These are phyloP conservation scores for Rhinolophus sinicus DNA, from an alignment of 2,113 vertebrate species.

Conservation along the genomic window DNA sequence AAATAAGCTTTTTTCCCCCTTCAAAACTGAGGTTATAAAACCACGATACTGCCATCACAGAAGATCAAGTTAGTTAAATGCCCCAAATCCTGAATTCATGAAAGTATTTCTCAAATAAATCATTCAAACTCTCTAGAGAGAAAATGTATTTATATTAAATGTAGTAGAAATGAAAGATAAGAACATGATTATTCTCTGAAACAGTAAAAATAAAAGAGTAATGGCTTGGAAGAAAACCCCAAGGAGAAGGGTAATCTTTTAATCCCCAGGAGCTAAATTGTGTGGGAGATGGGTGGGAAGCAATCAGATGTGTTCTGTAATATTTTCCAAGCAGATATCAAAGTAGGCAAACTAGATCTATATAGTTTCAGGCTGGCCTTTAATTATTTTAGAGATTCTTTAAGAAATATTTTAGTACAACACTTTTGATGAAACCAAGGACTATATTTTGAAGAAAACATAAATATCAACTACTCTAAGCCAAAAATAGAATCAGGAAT, in stretches of 20 bases:
- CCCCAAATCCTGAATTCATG: neutral
- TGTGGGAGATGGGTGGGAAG: fast-evolving
- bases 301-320: neutral
- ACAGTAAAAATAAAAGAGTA: neutral
- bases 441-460: neutral
- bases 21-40: neutral
- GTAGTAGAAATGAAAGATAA: neutral
- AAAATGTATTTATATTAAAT: neutral
- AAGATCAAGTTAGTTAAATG: neutral
- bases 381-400: neutral
- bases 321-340: neutral
- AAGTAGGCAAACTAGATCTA: too few species aligned
- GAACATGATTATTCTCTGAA: neutral
- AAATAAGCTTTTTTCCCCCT: neutral
- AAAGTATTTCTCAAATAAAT: neutral
- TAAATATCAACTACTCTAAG: neutral
- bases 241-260: neutral
- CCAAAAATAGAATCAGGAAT: neutral
- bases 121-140: neutral
- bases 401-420: neutral
- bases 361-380: neutral
- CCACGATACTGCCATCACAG: neutral
- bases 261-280: neutral
- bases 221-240: neutral
- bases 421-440: neutral